Base-by-base conservation (phyloP, 2,888 invertebrate genomes). In the Pollenia angustigena region DNA sequence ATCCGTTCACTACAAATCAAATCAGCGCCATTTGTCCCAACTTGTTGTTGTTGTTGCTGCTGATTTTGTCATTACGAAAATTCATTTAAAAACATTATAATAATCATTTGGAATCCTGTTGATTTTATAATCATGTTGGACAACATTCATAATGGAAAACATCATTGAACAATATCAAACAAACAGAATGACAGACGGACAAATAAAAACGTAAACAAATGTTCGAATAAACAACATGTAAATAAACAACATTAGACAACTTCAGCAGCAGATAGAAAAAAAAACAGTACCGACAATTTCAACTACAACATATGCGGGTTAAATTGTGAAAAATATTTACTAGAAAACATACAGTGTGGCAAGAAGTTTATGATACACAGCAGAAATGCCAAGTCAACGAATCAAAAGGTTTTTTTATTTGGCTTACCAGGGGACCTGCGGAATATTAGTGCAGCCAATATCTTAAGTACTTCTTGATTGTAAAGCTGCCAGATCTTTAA, bases 91-190 rank as follows among this genome's bases (percentile, higher is more conserved):
- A 72, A 72, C 52, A 52, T 52, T 50, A 64, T 54, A 62, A 76
- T 56, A 32, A 72, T 79, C 58, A 40, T 72, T 71, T 48, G 48
- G 52, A 86, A 81, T 87, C 87, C 87, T 81, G 87, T 84, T 84
- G 72, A 81, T 84, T 87, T 84, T 72, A 62, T 81, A 81, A 84
- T 87, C 81, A 60, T 81, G 76, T 75, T 78, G 16, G 42, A 81
- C 79, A 69, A 75, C 80, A 80, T 71, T 44, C 42, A 50, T 58
- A 83, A 72, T 68, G 48, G 14, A 71, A 71, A 71, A 76, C 44
- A 48, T 81, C 50, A 40, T 16, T 18, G 42, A 52, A 80, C 8
- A 69, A 69, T 18, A 44, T n/a, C n/a, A 68, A 68, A 16, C 9
- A 40, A 23, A 50, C 52, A 71, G 58, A 58, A 56, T 46, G 42